phyloP scores from a whole-genome alignment of 2,888 invertebrate species.

The Eupithecia subumbrata region DNA sequence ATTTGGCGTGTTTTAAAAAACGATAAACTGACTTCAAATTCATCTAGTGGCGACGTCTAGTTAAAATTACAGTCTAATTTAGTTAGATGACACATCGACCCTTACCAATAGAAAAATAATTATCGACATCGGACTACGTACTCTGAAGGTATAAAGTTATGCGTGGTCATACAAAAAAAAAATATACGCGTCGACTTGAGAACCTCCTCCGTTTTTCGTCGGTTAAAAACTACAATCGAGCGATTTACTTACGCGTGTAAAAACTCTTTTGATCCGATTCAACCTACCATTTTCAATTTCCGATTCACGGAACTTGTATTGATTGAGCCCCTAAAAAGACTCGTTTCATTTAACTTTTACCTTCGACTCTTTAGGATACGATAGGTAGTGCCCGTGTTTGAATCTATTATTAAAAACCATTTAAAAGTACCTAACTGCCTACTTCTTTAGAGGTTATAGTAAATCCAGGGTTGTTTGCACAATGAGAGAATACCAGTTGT shows the following conservation, averaged over 20 bases:
- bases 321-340: conserved; percentile 28
- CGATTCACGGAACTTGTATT: conserved; percentile 26
- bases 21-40: too few relatives aligned
- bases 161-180: too few relatives aligned
- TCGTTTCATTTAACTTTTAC: conserved; percentile 26
- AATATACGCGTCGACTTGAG: too few relatives aligned
- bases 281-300: conserved; percentile 2
- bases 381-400: conserved; percentile 12
- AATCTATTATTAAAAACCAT: conserved; percentile 36
- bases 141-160: too few relatives aligned
- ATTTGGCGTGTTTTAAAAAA: too few relatives aligned
- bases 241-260: neutral
- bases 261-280: neutral
- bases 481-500: conserved; percentile 2
- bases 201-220: too few relatives aligned
- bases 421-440: neutral
- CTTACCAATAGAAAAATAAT: too few relatives aligned
- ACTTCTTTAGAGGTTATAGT: neutral
- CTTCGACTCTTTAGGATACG: neutral
- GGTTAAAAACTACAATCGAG: neutral
- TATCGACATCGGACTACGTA: too few relatives aligned
- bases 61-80: too few relatives aligned
- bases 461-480: neutral
- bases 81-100: too few relatives aligned
- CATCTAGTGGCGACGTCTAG: too few relatives aligned